A percentile compares a stretch with the other conserved stretches of the same genome.
Conservation (phyloP, 2,797 vertebrate genomes). For the Falco naumanni region DNA sequence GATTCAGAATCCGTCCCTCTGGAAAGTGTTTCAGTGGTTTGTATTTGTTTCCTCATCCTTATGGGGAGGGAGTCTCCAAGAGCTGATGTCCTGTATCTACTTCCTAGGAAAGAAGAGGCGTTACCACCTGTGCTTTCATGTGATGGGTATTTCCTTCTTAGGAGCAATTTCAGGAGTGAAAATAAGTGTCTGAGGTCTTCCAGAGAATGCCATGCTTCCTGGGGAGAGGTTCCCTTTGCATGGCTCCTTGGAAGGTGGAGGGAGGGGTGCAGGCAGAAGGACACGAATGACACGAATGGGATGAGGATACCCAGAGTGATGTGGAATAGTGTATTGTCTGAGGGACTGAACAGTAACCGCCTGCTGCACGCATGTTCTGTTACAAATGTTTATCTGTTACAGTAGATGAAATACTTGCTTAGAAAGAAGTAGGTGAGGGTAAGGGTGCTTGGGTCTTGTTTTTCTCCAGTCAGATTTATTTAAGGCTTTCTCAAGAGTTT, state of each 20-base stretch:
- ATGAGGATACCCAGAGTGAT: neutral
- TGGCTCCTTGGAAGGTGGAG: neutral
- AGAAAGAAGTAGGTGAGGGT: neutral
- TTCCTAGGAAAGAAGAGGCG: neutral
- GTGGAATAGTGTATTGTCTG: neutral
- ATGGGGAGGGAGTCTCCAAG: neutral
- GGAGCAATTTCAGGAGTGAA: neutral
- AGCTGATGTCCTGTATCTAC: neutral
- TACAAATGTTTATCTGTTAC: neutral
- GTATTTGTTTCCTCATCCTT: constrained; percentile 52
- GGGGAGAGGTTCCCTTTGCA: neutral
- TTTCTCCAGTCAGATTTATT: neutral
- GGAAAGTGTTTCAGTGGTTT: constrained; percentile 87
- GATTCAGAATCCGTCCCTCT: constrained; percentile 87
- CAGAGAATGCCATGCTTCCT: neutral
- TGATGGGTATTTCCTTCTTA: neutral
- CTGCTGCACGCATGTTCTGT: rapidly evolving
- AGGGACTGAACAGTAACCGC: neutral
- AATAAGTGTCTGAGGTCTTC: neutral
- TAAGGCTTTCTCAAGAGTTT: neutral
- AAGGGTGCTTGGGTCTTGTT: neutral
- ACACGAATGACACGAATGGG: neutral
- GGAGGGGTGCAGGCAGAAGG: neutral
- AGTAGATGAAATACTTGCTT: neutral
- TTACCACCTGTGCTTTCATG: neutral